These are phyloP conservation scores for Drosophila lutescens DNA, from an alignment of 2,888 invertebrate genomes.

Conservation along the genomic window DNA sequence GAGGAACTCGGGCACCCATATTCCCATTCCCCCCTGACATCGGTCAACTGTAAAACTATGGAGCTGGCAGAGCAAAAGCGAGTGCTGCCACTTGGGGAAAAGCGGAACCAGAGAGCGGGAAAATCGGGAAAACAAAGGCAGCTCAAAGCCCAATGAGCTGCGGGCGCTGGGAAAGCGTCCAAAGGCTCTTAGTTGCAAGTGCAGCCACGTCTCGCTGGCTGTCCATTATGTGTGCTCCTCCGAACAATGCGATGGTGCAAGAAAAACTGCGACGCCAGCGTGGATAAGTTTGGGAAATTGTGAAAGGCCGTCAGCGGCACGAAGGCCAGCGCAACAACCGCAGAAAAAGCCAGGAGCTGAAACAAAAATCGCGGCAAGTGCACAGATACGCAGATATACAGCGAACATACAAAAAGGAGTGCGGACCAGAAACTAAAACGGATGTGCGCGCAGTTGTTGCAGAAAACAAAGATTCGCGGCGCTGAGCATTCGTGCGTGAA, in stretches of 20 bases:
- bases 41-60: constrained; percentile 20
- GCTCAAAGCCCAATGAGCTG: constrained; percentile 28
- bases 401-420: constrained; percentile 9
- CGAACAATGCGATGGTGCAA: constrained; percentile 54
- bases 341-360: constrained; percentile 31
- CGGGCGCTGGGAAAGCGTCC: constrained; percentile 43
- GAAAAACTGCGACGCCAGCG: constrained; percentile 68
- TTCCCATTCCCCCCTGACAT: constrained; percentile 20
- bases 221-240: constrained; percentile 61
- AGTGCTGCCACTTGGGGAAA: constrained; percentile 58
- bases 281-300: constrained; percentile 67
- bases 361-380: constrained; percentile 32
- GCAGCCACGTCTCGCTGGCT: constrained; percentile 45
- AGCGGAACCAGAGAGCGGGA: constrained; percentile 23
- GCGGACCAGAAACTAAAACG: constrained; percentile 42
- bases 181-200: constrained; percentile 64
- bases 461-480: constrained; percentile 77
- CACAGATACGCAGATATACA: constrained; percentile 1
- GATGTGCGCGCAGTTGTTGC: constrained; percentile 72
- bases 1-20: constrained; percentile 21
- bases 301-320: constrained; percentile 72
- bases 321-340: constrained; percentile 29
- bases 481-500: constrained; percentile 74
- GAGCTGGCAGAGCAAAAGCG: constrained; percentile 17
- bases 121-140: constrained; percentile 51